Evolutionary conservation across 2,888 invertebrate species (phyloP).

Genomic region (Antheraea assamensis): DNA sequence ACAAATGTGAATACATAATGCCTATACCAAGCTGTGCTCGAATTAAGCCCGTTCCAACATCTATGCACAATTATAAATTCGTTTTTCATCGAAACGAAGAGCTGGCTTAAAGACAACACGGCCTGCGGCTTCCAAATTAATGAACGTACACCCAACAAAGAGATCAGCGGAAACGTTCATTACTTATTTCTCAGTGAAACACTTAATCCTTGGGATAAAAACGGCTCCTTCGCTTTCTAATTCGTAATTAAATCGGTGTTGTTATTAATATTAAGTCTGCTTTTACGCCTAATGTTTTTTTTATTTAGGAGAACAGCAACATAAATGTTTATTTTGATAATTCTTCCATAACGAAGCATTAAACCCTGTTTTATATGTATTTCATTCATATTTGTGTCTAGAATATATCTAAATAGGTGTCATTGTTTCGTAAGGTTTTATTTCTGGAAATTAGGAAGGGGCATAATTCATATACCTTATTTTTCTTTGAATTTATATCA

Average conservation of each 20-base stretch:
- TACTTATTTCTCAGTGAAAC: constrained; percentile 43
- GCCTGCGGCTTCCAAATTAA: constrained; percentile 47
- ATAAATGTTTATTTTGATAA: neutral
- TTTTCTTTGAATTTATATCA: no score
- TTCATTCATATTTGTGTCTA: neutral
- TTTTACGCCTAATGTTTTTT: constrained; percentile 1
- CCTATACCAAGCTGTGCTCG: neutral
- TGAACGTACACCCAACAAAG: constrained; percentile 54
- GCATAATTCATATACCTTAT: no score
- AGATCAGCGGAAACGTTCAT: constrained; percentile 48
- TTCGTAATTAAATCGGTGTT: constrained; percentile 24
- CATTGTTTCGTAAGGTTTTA: neutral
- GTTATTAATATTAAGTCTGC: constrained; percentile 11
- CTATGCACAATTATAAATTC: constrained; percentile 43
- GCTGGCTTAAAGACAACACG: constrained; percentile 41
- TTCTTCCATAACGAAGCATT: neutral
- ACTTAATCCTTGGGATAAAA: constrained; percentile 34
- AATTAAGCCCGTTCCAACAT: constrained; percentile 18
- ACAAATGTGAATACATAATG: constrained; percentile 4
- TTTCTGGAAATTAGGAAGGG: neutral
- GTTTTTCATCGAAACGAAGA: constrained; percentile 43
- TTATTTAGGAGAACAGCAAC: neutral
- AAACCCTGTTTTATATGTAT: neutral
- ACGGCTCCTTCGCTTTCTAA: constrained; percentile 30
- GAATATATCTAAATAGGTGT: neutral